phyloP scores from a whole-genome alignment of 2,797 vertebrate species.

The Holocentrus rufus region DNA sequence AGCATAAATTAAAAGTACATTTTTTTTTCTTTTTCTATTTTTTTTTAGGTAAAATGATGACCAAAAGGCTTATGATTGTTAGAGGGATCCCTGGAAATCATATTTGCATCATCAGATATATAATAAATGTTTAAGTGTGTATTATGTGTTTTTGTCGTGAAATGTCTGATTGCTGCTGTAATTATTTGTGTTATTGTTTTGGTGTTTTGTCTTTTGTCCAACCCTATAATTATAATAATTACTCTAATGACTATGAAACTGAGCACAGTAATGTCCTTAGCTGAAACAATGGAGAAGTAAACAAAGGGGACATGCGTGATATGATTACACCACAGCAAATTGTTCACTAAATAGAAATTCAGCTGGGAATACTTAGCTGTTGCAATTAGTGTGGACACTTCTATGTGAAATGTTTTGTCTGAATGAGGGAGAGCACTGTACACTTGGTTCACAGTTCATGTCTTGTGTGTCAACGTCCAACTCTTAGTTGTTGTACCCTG shows the following conservation, averaged over 20 bases:
- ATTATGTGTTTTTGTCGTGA: conserved; percentile 67
- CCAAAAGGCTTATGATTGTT: conserved; percentile 61
- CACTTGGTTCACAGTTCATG: conserved; percentile 40
- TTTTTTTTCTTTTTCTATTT: not conserved
- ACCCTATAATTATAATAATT: conserved; percentile 57
- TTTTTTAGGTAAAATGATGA: conserved; percentile 27
- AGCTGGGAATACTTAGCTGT: not conserved
- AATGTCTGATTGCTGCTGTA: conserved; percentile 61
- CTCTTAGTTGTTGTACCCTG: conserved; percentile 57
- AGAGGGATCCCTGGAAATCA: conserved; percentile 35
- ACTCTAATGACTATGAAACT: conserved; percentile 51
- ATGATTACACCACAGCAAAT: conserved; percentile 35
- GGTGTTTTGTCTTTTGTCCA: conserved; percentile 67
- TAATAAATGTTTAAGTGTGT: conserved; percentile 68
- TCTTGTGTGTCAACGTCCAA: conserved; percentile 61
- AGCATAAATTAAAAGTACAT: conserved; percentile 40
- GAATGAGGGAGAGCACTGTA: conserved; percentile 30
- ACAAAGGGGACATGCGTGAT: conserved; percentile 29
- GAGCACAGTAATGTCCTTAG: conserved; percentile 48
- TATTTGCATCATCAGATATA: conserved; percentile 58
- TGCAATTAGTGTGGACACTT: conserved; percentile 21
- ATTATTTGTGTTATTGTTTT: conserved; percentile 70
- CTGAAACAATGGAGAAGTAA: conserved; percentile 28
- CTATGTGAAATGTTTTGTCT: conserved; percentile 44
- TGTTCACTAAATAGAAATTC: conserved; percentile 36